Conservation (phyloP, 2,797 vertebrate genomes). For the Sylvilagus floridanus region DNA sequence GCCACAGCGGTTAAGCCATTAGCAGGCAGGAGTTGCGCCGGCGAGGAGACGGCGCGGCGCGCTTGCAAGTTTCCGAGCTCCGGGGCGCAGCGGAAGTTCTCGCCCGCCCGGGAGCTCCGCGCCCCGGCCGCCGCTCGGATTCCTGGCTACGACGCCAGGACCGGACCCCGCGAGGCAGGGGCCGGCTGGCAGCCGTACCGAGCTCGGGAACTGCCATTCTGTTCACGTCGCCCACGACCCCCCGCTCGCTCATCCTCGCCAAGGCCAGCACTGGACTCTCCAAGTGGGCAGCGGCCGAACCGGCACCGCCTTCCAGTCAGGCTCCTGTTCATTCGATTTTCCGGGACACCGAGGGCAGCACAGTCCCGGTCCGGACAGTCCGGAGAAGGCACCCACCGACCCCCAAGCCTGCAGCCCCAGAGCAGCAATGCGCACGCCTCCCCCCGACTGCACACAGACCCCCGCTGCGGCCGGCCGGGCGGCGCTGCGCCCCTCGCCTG, state of each 20-base stretch:
- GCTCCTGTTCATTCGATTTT: background rate
- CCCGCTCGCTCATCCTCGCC: background rate
- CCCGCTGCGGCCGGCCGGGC: background rate
- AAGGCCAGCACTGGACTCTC: background rate
- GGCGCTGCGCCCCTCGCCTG: background rate
- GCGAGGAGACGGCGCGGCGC: accelerated
- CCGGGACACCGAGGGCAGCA: no score
- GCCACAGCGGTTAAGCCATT: background rate
- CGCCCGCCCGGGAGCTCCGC: background rate
- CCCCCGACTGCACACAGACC: no score
- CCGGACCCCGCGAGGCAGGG: background rate
- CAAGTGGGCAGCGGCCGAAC: background rate
- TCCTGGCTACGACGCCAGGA: conserved; percentile 17
- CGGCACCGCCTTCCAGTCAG: background rate
- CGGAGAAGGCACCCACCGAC: accelerated
- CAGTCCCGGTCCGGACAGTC: accelerated
- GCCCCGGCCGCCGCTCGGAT: background rate
- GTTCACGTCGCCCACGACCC: background rate
- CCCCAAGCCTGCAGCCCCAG: accelerated
- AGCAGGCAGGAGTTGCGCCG: background rate
- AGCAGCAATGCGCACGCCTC: background rate
- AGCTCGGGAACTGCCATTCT: background rate
- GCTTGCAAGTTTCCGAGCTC: background rate
- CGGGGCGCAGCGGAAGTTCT: background rate
- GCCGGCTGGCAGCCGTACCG: background rate